Base-by-base conservation (phyloP, 2,113 vertebrate genomes). In the Prinia subflava region DNA sequence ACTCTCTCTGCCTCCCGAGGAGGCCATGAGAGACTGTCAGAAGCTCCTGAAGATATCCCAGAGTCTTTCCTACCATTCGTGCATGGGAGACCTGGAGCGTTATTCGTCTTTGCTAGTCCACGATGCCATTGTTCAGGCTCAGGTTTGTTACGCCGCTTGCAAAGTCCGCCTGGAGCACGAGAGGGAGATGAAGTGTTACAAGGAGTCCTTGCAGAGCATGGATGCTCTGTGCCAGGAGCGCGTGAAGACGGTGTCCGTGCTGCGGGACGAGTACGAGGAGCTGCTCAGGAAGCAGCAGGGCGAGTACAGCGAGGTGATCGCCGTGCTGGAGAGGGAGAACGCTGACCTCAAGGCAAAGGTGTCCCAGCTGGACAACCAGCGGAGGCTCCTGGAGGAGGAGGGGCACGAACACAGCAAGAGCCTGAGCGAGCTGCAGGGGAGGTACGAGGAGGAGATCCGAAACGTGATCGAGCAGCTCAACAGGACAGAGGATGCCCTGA, bases 101-200 rank as follows among this genome's bases (percentile, higher is more conserved):
- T 98, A 98, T 42, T 98, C 97, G 31, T 98, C 98, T 9, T 74
- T 98, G 62, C 97, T 99, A 57, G 98, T 99, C 94, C 98, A 98
- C 5, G 99, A 99, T 47, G 99, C 99, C 8, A 97, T 99, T 8
- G 97, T 98, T 74, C 99, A 99, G 96, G 98, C 99, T 71, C 99
- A 99, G 88, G 98, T 99, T 56, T 99, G 98, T 23, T 99, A 99
- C 0, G 97, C 99, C 0, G 98, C 99, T 18, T 99, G 99, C 96
- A 98, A 97, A 94, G 97, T 99, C 59, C 98, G 97, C 15, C 97
- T 98, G 41, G 97, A 98, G 79, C 98, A 98, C 6, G 97, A 99
- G 35, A 98, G 97, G 71, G 98, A 99, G 87, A 75, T 99, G 70
- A 97, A 94, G 39, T 95, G 97, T 68, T 98, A 98, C 89, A 98